phyloP scores from a whole-genome alignment of 2,113 vertebrate genomes.

The Oreochromis spilurus region DNA sequence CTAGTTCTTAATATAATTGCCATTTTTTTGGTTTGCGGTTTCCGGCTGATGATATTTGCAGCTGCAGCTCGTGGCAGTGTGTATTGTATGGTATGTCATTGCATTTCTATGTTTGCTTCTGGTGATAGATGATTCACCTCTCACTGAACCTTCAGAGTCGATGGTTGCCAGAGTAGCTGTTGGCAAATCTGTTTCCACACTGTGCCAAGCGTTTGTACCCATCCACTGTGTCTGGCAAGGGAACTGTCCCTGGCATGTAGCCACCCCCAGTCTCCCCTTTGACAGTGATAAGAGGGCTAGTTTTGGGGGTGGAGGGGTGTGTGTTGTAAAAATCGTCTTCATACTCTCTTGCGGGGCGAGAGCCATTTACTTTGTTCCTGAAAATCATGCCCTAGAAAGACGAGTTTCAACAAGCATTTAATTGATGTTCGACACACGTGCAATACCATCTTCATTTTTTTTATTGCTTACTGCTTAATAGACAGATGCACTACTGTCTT shows the following conservation, averaged over 20 bases:
- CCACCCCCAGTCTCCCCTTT: constrained; percentile 5
- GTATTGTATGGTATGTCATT: background rate
- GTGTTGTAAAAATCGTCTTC: constrained; percentile 27
- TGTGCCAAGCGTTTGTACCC: constrained; percentile 69
- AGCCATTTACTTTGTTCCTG: constrained; percentile 19
- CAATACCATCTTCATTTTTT: background rate
- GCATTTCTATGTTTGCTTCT: constrained; percentile 13
- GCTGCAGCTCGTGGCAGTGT: background rate
- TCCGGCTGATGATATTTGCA: background rate
- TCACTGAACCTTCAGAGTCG: constrained; percentile 63
- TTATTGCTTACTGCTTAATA: background rate
- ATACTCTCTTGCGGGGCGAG: background rate
- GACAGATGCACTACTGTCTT: rapidly evolving
- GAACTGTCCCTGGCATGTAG: constrained; percentile 51
- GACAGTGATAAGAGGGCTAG: constrained; percentile 30
- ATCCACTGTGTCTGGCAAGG: constrained; percentile 40
- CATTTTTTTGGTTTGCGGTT: background rate
- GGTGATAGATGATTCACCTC: constrained; percentile 67
- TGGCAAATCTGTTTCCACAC: constrained; percentile 41
- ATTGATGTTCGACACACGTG: background rate
- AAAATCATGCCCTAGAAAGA: constrained; percentile 7
- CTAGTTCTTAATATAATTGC: background rate
- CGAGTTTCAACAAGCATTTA: background rate
- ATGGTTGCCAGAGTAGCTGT: constrained; percentile 56
- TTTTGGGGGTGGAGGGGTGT: background rate